These are phyloP conservation scores for Tenodera sinensis DNA, from an alignment of 2,888 invertebrate genomes.

Conservation along the genomic window DNA sequence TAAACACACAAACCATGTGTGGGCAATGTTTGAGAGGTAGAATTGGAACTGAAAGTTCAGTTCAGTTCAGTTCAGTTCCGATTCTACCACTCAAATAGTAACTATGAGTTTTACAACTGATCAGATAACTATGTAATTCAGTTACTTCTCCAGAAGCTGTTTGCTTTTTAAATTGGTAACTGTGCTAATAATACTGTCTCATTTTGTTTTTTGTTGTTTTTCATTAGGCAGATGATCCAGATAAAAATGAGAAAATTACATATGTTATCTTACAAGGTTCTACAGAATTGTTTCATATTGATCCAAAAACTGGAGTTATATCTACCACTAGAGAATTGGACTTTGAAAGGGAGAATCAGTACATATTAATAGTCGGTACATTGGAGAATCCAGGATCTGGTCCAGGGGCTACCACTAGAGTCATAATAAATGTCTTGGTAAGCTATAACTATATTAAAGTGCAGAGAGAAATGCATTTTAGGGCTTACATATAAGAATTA, in stretches of 20 bases:
- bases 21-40: no score
- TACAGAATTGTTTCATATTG: slow-evolving; percentile 76
- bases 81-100: no score
- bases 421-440: slow-evolving; percentile 68
- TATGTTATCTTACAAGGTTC: slow-evolving; percentile 81
- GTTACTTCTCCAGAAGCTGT: no score
- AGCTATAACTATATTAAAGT: not conserved
- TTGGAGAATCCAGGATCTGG: slow-evolving; percentile 71
- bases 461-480: not conserved
- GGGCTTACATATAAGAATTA: not conserved
- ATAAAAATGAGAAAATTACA: slow-evolving; percentile 69
- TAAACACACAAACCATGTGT: no score
- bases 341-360: slow-evolving; percentile 68
- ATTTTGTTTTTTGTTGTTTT: slow-evolving; percentile 18
- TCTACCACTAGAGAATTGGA: slow-evolving; percentile 73
- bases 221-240: slow-evolving; percentile 75
- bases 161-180: no score
- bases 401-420: slow-evolving; percentile 69
- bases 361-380: slow-evolving; percentile 76
- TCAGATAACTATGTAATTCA: no score
- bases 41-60: no score
- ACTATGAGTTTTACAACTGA: no score
- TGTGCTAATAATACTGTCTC: not conserved
- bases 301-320: slow-evolving; percentile 74
- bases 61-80: no score